Conservation (phyloP, 2,797 vertebrate genomes). For the Ibycter americanus region DNA sequence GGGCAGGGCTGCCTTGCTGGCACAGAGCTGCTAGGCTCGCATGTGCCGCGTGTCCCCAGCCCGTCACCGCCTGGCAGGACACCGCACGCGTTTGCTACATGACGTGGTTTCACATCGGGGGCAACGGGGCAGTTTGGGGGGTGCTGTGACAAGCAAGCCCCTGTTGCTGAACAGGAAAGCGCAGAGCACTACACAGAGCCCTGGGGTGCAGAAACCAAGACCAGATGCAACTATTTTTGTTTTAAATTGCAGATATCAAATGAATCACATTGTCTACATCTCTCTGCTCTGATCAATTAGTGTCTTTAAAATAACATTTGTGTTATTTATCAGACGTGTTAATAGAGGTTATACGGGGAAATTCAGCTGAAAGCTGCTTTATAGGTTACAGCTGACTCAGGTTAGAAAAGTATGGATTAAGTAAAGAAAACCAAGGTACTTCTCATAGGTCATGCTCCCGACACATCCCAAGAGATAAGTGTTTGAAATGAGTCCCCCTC, state of each 20-base stretch:
- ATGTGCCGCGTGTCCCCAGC: accelerated
- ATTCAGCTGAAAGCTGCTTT: neutral
- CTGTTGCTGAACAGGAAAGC: neutral
- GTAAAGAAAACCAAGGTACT: neutral
- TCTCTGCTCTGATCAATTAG: neutral
- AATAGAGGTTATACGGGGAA: neutral
- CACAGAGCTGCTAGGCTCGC: neutral
- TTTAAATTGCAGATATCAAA: neutral
- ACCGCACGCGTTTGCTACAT: accelerated
- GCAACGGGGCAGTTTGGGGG: neutral
- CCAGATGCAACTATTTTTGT: neutral
- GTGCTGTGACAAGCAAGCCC: neutral
- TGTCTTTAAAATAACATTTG: neutral
- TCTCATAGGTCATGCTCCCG: neutral
- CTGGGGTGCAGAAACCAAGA: neutral
- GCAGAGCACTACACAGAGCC: neutral
- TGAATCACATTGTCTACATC: neutral
- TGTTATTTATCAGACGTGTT: neutral
- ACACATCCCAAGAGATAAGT: neutral
- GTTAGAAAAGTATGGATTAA: neutral
- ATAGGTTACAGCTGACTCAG: neutral
- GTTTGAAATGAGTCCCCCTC: neutral
- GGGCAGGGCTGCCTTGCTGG: neutral
- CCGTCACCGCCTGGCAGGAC: accelerated
- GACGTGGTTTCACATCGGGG: accelerated